Evolutionary conservation across 2,797 vertebrate species (phyloP).

Genomic region (Rhinophrynus dorsalis): DNA sequence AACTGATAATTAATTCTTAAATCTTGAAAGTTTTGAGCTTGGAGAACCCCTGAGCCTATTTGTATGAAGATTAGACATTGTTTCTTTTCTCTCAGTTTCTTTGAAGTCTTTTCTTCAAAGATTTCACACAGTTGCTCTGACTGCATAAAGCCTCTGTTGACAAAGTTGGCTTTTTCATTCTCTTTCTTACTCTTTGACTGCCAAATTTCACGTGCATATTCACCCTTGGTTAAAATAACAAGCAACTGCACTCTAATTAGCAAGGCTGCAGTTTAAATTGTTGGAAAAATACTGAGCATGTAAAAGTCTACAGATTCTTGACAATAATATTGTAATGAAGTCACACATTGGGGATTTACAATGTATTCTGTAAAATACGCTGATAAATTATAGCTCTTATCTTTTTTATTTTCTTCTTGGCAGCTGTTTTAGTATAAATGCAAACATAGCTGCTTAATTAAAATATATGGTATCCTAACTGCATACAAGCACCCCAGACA

Average conservation of each 20-base stretch:
- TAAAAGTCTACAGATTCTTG: not conserved
- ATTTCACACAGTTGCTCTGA: conserved; percentile 56
- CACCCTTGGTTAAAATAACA: conserved; percentile 52
- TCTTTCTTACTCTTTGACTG: conserved; percentile 45
- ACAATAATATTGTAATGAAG: conserved; percentile 24
- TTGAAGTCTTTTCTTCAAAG: conserved; percentile 69
- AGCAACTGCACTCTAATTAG: conserved; percentile 35
- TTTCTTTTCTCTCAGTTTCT: conserved; percentile 62
- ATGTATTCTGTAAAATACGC: not conserved
- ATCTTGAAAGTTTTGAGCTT: conserved; percentile 63
- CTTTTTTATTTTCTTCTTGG: conserved; percentile 1
- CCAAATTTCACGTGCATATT: conserved; percentile 49
- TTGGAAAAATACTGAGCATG: conserved; percentile 11
- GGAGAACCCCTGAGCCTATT: conserved; percentile 62
- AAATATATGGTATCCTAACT: not conserved
- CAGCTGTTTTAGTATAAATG: conserved; percentile 1
- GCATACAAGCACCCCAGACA: not conserved
- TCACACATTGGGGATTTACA: conserved; percentile 11
- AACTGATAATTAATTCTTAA: conserved; percentile 77
- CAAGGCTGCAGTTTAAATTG: conserved; percentile 11
- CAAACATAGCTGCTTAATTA: not conserved
- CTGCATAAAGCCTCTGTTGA: conserved; percentile 55
- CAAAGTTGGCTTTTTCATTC: conserved; percentile 52
- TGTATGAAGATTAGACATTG: conserved; percentile 72
- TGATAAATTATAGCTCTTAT: conserved; percentile 9